Base-by-base conservation (phyloP, 2,113 vertebrate genomes). In the Cisticola juncidis region DNA sequence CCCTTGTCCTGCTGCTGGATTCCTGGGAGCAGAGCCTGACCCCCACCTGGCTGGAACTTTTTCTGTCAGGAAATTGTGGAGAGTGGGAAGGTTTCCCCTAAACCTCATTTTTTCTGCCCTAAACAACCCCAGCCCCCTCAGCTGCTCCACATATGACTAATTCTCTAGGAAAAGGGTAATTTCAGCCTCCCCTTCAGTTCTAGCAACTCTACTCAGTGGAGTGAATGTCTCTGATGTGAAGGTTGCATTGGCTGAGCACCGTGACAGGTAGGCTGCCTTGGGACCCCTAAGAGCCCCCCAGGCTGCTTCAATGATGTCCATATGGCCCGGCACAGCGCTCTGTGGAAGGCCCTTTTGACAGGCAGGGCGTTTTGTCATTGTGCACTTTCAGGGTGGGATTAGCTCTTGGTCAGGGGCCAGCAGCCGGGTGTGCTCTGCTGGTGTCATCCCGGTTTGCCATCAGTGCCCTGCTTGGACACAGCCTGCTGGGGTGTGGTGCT, bases 351-450 rank as follows among this genome's bases (percentile, higher is more conserved):
- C 42, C 60, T 73, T 88, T 72, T 31, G 82, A 88, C 88, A 83
- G n/a, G 45, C 86, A 72, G n/a, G 9, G 11, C 0, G 1, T 65
- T 94, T 73, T 57, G 68, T 82, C n/a, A 20, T 25, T 64, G 64
- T 65, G 66, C 53, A 38, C 44, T 85, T 85, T 14, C 50, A 60
- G 81, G 78, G 56, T 54, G 51, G 61, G 86, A 95, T 85, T 88
- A 74, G 40, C 7, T 71, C 35, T 79, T 85, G 74, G 66, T 92
- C 57, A 85, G 73, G 47, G 73, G 64, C 73, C 84, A 86, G 54
- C 73, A 45, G 15, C 64, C 23, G 62, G n/a, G 74, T 48, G 48
- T 69, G 66, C 53, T 86, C 79, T 79, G 68, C 57, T 80, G 79
- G 65, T 47, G 66, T 35, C 33, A 3, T 87, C 61, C 73, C 42